Evolutionary conservation across 2,888 invertebrate genomes (phyloP).

Genomic region (Oxycera nigricornis): DNA sequence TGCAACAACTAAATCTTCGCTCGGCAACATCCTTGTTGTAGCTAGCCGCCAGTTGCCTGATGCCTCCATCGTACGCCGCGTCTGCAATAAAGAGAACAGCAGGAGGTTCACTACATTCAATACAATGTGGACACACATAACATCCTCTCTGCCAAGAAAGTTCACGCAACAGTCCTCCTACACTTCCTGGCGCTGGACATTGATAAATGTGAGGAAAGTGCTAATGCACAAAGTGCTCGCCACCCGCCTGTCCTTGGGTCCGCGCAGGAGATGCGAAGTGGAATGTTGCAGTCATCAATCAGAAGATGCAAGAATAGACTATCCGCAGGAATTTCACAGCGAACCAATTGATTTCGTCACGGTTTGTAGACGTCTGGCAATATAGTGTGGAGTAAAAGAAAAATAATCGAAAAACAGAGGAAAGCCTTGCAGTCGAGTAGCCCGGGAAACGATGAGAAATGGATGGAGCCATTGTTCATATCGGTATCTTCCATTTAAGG

Average conservation of each 20-base stretch:
- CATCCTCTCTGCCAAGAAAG: constrained; percentile 27
- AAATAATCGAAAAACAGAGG: constrained; percentile 3
- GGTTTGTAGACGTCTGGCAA: not conserved
- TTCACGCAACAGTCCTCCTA: constrained; percentile 14
- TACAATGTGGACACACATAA: not conserved
- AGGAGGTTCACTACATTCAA: not conserved
- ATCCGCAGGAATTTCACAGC: constrained; percentile 23
- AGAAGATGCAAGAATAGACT: constrained; percentile 21
- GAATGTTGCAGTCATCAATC: constrained; percentile 41
- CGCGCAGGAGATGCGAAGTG: constrained; percentile 1
- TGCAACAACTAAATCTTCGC: constrained; percentile 37
- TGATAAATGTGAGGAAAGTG: constrained; percentile 43
- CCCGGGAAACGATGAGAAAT: constrained; percentile 26
- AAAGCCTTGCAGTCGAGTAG: not conserved
- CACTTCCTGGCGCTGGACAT: constrained; percentile 31
- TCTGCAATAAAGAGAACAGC: constrained; percentile 13
- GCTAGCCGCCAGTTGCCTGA: not conserved
- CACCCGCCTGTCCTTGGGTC: constrained; percentile 5
- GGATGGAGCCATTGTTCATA: constrained; percentile 21
- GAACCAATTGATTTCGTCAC: constrained; percentile 40
- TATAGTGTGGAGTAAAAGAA: constrained; percentile 12
- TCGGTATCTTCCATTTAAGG: not conserved
- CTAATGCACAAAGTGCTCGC: constrained; percentile 39
- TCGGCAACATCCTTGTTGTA: not conserved
- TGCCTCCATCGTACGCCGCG: not conserved